phyloP scores from a whole-genome alignment of 2,888 invertebrate species.

The Lycophotia porphyrea region DNA sequence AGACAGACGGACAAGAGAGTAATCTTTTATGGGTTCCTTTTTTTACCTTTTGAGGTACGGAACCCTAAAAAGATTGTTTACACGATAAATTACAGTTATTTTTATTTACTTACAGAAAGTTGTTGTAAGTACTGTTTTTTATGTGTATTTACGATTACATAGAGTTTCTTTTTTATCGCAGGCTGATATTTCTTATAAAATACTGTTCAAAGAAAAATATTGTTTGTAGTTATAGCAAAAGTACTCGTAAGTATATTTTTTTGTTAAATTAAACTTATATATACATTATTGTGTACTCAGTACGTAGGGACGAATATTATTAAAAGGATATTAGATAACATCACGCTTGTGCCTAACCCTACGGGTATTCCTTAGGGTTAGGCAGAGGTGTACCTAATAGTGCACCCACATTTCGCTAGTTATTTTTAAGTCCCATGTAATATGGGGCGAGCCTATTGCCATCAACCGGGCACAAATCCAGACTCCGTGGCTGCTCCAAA shows the following conservation, averaged over 20 bases:
- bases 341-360: too few relatives aligned
- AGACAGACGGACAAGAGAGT: too few relatives aligned
- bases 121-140: not conserved
- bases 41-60: too few relatives aligned
- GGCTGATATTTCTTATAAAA: not conserved
- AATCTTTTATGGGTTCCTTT: too few relatives aligned
- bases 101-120: slow-evolving; percentile 25
- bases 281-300: not conserved
- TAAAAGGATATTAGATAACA: too few relatives aligned
- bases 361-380: too few relatives aligned
- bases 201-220: not conserved
- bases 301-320: not conserved
- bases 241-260: not conserved
- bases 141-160: not conserved
- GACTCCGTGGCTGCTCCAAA: too few relatives aligned
- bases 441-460: too few relatives aligned
- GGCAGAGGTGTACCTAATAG: too few relatives aligned
- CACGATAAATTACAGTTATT: slow-evolving; percentile 36
- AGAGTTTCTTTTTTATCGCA: not conserved
- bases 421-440: too few relatives aligned
- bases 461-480: too few relatives aligned
- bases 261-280: not conserved
- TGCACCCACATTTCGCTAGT: too few relatives aligned
- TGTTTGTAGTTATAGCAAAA: not conserved
- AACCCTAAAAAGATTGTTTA: slow-evolving; percentile 10